These are phyloP conservation scores for Rynchops niger DNA, from an alignment of 2,113 vertebrate species.

Conservation along the genomic window DNA sequence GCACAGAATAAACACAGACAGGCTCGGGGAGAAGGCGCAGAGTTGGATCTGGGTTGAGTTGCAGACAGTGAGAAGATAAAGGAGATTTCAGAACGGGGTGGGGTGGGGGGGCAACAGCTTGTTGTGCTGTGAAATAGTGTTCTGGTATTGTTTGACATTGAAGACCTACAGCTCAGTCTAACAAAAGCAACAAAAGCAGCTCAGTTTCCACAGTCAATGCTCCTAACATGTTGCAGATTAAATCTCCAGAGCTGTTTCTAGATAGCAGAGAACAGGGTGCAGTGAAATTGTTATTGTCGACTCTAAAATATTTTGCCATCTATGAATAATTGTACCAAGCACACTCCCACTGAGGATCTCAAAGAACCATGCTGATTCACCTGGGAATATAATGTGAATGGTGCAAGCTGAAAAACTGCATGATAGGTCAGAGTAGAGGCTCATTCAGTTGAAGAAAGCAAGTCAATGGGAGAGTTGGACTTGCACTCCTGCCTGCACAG, in stretches of 20 bases:
- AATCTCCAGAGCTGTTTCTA: conserved; percentile 13
- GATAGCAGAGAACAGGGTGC: background rate
- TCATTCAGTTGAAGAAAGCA: background rate
- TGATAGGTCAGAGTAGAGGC: background rate
- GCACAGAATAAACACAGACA: background rate
- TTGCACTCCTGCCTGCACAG: background rate
- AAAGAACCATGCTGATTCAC: background rate
- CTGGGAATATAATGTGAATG: background rate
- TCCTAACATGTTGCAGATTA: background rate
- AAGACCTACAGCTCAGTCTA: background rate
- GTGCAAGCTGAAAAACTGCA: background rate
- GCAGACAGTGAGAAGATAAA: background rate
- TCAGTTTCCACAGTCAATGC: background rate
- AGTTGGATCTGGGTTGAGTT: background rate
- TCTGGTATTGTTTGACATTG: accelerated
- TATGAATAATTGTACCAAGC: background rate
- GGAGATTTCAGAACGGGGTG: background rate
- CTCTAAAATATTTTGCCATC: background rate
- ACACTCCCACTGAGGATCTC: background rate
- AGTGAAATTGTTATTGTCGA: background rate
- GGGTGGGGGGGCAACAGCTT: background rate
- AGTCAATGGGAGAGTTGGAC: background rate
- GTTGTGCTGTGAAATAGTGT: background rate
- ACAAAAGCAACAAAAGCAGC: background rate
- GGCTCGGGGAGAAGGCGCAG: background rate